These are phyloP conservation scores for Hassar affinis DNA, from an alignment of 2,113 vertebrate species.

Conservation along the genomic window DNA sequence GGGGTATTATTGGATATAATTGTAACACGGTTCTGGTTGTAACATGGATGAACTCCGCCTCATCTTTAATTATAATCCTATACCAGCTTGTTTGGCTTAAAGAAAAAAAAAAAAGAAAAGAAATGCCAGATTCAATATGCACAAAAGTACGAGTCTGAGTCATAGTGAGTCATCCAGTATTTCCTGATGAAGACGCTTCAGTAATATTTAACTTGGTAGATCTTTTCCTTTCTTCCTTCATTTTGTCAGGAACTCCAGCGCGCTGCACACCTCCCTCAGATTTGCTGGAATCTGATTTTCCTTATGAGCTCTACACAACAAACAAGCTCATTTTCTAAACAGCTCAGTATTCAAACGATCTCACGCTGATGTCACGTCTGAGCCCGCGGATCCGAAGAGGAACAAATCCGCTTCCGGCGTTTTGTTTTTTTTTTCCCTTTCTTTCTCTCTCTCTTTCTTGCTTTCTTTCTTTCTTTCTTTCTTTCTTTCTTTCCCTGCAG, in stretches of 20 bases:
- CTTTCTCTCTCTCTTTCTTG: neutral
- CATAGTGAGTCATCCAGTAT: neutral
- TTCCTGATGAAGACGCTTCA: neutral
- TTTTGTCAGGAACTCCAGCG: neutral
- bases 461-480: too few relatives aligned
- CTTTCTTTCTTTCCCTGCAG: too few relatives aligned
- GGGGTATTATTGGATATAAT: too few relatives aligned
- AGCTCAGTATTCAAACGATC: slow-evolving; percentile 10
- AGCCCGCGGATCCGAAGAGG: neutral
- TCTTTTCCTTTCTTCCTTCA: neutral
- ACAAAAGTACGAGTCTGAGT: neutral
- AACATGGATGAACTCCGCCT: too few relatives aligned
- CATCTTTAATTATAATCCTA: too few relatives aligned
- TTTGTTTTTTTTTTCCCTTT: rapidly evolving
- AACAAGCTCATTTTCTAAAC: slow-evolving; percentile 12
- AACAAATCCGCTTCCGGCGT: neutral
- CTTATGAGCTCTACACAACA: slow-evolving; percentile 13
- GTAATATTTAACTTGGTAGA: neutral
- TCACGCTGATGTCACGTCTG: slow-evolving; percentile 16
- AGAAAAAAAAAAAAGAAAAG: neutral
- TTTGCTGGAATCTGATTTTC: slow-evolving; percentile 1
- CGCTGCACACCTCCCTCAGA: neutral
- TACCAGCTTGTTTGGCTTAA: neutral
- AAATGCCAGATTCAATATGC: neutral
- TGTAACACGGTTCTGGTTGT: too few relatives aligned